Conservation (phyloP, 2,797 vertebrate genomes). For the Scleropages formosus region DNA sequence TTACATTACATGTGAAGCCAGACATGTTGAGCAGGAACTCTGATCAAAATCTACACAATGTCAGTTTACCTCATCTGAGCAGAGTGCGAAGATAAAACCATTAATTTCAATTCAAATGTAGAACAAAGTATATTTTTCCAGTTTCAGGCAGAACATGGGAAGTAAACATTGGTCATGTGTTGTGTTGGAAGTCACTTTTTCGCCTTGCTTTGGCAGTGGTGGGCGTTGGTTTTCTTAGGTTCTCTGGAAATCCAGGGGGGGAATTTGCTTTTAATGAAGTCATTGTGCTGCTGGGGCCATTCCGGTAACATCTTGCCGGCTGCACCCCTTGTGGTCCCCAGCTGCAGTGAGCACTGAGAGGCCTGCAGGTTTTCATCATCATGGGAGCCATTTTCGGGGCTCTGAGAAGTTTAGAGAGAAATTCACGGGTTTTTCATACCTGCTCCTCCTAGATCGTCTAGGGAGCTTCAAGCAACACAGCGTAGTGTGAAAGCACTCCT, state of each 20-base stretch:
- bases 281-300: conserved; percentile 1
- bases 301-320: neutral
- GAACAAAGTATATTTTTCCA: conserved; percentile 3
- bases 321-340: neutral
- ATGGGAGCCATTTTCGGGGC: conserved; percentile 7
- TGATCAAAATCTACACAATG: conserved; percentile 4
- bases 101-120: neutral
- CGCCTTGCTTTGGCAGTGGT: neutral
- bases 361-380: neutral
- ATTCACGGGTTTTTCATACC: neutral
- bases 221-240: neutral
- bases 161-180: neutral
- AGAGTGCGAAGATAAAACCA: neutral
- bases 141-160: conserved; percentile 7
- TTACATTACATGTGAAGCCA: neutral
- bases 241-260: neutral
- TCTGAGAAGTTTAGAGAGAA: neutral
- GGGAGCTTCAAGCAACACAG: neutral
- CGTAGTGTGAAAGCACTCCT: conserved; percentile 1
- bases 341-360: neutral
- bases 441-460: neutral
- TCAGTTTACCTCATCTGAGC: neutral
- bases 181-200: neutral
- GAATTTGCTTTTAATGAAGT: neutral
- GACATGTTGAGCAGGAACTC: neutral